Evolutionary conservation across 2,888 invertebrate species (phyloP).

Genomic region (Lissonota sp.): DNA sequence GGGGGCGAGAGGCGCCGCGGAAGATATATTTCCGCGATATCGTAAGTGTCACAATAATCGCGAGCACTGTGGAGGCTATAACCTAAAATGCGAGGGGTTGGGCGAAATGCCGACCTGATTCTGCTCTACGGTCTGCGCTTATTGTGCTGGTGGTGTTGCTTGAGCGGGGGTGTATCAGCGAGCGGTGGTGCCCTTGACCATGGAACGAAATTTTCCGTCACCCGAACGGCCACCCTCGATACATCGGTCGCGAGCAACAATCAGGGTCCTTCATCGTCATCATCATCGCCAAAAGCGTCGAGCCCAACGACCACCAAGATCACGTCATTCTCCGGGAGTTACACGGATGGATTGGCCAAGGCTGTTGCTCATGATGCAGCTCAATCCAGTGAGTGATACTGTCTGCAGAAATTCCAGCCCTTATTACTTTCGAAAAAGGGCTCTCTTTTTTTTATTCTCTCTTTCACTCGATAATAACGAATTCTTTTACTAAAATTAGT

Average conservation of each 20-base stretch:
- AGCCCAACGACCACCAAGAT: conserved; percentile 72
- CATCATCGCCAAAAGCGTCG: background rate
- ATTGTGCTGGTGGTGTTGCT: conserved; percentile 74
- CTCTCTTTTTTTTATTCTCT: too few relatives aligned
- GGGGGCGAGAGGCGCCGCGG: conserved; percentile 15
- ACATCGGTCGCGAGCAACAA: background rate
- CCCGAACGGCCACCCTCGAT: conserved; percentile 13
- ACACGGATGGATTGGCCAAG: conserved; percentile 86
- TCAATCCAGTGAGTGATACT: conserved; percentile 79
- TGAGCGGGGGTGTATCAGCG: conserved; percentile 71
- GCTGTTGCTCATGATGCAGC: conserved; percentile 86
- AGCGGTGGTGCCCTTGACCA: conserved; percentile 82
- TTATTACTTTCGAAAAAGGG: too few relatives aligned
- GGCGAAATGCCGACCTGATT: conserved; percentile 76
- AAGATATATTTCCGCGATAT: background rate
- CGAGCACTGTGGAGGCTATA: conserved; percentile 64
- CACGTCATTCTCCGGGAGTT: conserved; percentile 77
- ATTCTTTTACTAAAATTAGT: too few relatives aligned
- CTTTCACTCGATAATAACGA: too few relatives aligned
- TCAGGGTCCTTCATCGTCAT: background rate
- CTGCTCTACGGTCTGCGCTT: conserved; percentile 76
- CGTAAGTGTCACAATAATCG: too few relatives aligned
- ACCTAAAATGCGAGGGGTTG: conserved; percentile 81
- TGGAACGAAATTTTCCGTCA: conserved; percentile 65
- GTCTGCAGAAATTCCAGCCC: background rate